Conservation (phyloP, 2,797 vertebrate species). For the Molossus molossus region DNA sequence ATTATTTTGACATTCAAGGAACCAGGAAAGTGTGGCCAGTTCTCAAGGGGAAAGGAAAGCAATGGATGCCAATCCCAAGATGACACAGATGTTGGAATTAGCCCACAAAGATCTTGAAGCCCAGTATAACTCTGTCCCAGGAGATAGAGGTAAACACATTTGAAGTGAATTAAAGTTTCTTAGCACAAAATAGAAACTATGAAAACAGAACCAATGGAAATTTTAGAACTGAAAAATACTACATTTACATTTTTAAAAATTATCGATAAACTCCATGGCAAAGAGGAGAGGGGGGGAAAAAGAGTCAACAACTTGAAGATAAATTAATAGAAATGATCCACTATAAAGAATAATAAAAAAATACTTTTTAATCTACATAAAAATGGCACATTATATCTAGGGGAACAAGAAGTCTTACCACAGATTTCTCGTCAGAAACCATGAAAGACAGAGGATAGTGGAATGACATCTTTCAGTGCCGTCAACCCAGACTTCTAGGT, state of each 20-base stretch:
- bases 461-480: background rate
- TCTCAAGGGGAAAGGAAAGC: background rate
- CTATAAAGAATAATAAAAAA: background rate
- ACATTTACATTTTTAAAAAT: background rate
- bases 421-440: constrained; percentile 20
- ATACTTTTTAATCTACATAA: background rate
- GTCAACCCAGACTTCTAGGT: background rate
- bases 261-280: background rate
- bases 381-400: background rate
- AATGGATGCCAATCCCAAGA: background rate
- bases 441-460: background rate
- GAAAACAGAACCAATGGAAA: background rate
- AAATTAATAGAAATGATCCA: background rate
- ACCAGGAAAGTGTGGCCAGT: background rate
- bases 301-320: background rate
- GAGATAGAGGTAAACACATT: background rate
- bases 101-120: background rate
- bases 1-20: background rate
- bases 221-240: constrained; percentile 27
- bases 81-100: background rate
- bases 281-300: background rate
- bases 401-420: background rate
- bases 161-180: background rate
- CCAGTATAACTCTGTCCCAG: background rate
- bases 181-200: background rate